phyloP scores from a whole-genome alignment of 2,797 vertebrate genomes.

The Chrysolophus pictus region DNA sequence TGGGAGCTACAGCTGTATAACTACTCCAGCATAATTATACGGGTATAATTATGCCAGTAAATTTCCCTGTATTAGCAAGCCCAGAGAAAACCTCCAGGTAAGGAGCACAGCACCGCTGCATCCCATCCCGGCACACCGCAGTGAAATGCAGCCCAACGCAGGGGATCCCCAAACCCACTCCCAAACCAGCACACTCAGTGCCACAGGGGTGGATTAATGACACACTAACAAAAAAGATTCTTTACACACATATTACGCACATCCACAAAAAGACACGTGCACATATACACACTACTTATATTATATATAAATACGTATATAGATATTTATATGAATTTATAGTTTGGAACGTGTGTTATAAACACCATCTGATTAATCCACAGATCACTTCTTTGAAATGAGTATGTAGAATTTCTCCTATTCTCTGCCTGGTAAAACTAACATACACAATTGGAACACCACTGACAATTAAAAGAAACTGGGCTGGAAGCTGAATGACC shows the following conservation, averaged over 20 bases:
- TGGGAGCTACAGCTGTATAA: constrained; percentile 69
- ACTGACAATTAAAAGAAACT: constrained; percentile 45
- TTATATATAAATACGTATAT: background rate
- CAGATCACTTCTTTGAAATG: constrained; percentile 25
- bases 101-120: background rate
- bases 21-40: constrained; percentile 72
- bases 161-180: background rate
- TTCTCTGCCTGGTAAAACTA: constrained; percentile 23
- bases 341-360: constrained; percentile 31
- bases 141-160: background rate
- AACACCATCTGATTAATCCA: constrained; percentile 35
- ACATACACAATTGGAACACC: constrained; percentile 34
- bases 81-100: constrained; percentile 39
- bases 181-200: background rate
- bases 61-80: constrained; percentile 69
- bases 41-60: constrained; percentile 73
- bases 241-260: background rate
- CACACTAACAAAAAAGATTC: background rate
- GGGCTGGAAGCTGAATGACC: background rate
- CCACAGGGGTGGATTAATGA: background rate
- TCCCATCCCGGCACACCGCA: background rate
- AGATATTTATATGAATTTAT: constrained; percentile 17
- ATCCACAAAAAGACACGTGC: background rate
- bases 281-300: background rate
- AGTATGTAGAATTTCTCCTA: constrained; percentile 31